Percentiles rank a stretch among this genome's conserved stretches.
Conservation (phyloP, 1,140 invertebrate genomes). For the Anastatus disparis region DNA sequence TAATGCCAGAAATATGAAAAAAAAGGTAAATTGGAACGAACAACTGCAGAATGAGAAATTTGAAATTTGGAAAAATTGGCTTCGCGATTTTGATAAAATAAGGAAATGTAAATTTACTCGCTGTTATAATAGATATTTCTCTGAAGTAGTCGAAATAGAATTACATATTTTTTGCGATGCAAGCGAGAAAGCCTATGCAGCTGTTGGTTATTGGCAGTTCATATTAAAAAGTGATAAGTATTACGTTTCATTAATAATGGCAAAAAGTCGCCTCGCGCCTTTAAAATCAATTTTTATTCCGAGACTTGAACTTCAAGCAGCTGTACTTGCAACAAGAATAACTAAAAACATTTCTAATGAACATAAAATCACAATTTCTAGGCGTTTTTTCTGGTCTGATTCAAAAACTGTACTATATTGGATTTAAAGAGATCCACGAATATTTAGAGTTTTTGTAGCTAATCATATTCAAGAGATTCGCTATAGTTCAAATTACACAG, state of each 20-base stretch:
- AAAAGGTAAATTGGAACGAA: neutral
- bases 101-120: no score
- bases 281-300: neutral
- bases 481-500: conserved; percentile 24
- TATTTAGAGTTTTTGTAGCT: conserved; percentile 56
- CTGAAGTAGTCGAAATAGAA: neutral
- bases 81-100: neutral
- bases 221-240: no score
- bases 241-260: neutral
- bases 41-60: neutral
- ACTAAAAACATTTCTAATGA: no score
- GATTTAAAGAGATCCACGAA: neutral
- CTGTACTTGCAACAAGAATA: neutral
- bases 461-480: conserved; percentile 59
- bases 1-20: neutral
- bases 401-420: neutral
- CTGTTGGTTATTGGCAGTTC: no score
- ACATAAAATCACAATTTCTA: neutral
- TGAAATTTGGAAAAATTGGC: no score
- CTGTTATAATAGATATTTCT: neutral
- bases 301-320: neutral
- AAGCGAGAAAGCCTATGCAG: no score
- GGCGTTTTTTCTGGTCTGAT: neutral
- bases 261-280: neutral
- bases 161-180: conserved; percentile 56